Conservation (phyloP, 2,797 vertebrate species). For the Amniataba percoides region DNA sequence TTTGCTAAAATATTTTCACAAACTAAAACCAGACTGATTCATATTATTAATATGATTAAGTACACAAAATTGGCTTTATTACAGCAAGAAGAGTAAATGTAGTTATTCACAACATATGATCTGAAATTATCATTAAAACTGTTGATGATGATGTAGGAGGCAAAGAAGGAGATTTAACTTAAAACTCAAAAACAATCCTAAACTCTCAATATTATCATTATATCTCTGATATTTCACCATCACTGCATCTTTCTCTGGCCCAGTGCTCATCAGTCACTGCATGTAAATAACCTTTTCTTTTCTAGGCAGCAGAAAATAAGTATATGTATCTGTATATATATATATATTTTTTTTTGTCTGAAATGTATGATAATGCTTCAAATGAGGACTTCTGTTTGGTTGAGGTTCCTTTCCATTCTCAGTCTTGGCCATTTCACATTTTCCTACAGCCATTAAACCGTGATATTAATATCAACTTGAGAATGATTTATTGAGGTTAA, state of each 20-base stretch:
- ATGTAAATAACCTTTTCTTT: neutral
- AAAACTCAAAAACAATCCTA: neutral
- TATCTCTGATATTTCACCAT: neutral
- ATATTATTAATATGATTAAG: no score
- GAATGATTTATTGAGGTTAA: constrained; percentile 33
- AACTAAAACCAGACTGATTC: no score
- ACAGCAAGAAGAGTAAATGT: no score
- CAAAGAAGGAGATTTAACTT: neutral
- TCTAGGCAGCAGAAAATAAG: neutral
- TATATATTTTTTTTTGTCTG: neutral
- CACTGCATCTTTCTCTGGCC: neutral
- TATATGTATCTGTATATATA: neutral
- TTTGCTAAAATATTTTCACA: no score
- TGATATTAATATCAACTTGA: constrained; percentile 12
- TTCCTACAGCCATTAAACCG: neutral
- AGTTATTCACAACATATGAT: no score
- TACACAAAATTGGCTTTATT: no score
- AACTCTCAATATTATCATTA: constrained; percentile 8
- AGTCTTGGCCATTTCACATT: constrained; percentile 5
- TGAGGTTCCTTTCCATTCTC: neutral
- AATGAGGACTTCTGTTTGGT: neutral
- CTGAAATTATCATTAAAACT: no score
- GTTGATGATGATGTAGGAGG: neutral
- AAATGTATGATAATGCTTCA: neutral
- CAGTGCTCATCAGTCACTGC: neutral